A percentile compares a stretch with the other conserved stretches of the same genome.
Evolutionary conservation across 2,888 invertebrate genomes (phyloP).

Genomic region (Tipula helvola): DNA sequence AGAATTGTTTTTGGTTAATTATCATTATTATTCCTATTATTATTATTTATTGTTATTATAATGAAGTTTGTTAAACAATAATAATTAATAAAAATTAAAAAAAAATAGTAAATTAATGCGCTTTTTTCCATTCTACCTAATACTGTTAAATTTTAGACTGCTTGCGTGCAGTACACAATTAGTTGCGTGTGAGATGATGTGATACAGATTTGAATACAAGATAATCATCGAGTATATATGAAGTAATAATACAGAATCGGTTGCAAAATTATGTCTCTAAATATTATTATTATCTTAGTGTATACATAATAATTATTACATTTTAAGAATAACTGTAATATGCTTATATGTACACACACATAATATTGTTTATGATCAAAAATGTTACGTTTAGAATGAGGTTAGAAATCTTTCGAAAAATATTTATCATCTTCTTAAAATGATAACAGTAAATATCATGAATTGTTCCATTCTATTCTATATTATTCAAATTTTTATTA

Average conservation of each 20-base stretch:
- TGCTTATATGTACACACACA: too few relatives aligned
- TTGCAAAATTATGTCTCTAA: background rate
- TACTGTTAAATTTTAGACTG: background rate
- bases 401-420: background rate
- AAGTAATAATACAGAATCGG: background rate
- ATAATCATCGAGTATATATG: background rate
- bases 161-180: background rate
- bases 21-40: background rate
- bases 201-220: background rate
- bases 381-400: background rate
- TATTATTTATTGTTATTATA: background rate
- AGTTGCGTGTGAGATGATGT: background rate
- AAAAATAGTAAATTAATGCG: background rate
- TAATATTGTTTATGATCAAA: background rate
- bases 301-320: background rate
- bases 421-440: background rate
- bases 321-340: background rate
- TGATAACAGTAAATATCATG: background rate
- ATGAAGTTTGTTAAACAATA: background rate
- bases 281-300: slow-evolving; percentile 4
- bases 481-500: background rate
- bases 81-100: background rate
- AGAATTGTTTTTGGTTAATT: background rate
- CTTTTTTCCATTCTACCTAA: background rate
- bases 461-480: background rate